Base-by-base conservation (phyloP, 2,797 vertebrate genomes). In the Strix occidentalis region DNA sequence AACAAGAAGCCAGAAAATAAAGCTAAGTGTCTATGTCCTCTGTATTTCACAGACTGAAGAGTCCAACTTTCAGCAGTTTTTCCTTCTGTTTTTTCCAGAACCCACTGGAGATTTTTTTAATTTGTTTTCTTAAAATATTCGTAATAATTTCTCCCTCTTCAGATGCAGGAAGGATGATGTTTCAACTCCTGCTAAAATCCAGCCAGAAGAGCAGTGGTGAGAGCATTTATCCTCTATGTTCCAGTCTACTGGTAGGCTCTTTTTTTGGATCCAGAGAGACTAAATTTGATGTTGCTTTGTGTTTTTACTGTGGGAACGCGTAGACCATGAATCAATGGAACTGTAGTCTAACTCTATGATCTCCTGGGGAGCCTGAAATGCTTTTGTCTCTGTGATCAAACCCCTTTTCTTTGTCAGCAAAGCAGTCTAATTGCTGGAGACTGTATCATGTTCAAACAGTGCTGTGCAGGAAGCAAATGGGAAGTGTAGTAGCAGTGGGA, bases 341-440 rank as follows among this genome's bases (percentile, higher is more conserved):
- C 45, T 92, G 16, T 68, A 86, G 84, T n/a, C 70, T 51, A 82
- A 69, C 48, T 90, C 94, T 43, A 81, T 5, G 60, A 80, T 84
- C 84, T 94, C 92, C 92, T 88, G 84, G 76, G 79, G 95, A 94
- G 87, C 48, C 75, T 92, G 69, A 64, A 96, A 93, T 91, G 82
- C 95, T 83, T 96, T 96, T 87, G 84, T 92, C 93, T 94, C 87
- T 79, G 66, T 24, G 87, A 91, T 89, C 84, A 95, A 80, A 16
- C 84, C 64, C 51, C 51, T 92, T 79, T 48, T 15, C 77, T 70
- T 78, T 53, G 60, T 92, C 87, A 74, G 87, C 78, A 83, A 53
- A 66, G 61, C 11, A 41, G 53, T 31, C 43, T 19, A 39, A 50
- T 66, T 63, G 83, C 64, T 83, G 78, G 75, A 56, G 90, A 64